Evolutionary conservation across 2,113 vertebrate species (phyloP).

Genomic region (Lasiurus borealis): DNA sequence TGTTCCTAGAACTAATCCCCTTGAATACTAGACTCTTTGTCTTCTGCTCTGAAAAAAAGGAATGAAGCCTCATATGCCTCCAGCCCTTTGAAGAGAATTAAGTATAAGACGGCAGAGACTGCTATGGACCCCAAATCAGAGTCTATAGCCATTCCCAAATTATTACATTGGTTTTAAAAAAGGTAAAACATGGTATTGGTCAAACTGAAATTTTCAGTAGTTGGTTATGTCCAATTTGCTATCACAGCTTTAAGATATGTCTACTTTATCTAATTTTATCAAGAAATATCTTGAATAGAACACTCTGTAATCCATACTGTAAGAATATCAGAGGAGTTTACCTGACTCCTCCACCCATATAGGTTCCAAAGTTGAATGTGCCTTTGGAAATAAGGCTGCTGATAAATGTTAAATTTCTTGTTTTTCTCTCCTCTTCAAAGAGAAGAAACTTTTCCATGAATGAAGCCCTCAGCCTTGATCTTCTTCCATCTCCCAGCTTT

Average conservation of each 20-base stretch:
- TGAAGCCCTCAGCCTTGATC: fast-evolving
- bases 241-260: neutral
- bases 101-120: neutral
- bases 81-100: neutral
- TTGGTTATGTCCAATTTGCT: neutral
- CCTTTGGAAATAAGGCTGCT: neutral
- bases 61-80: neutral
- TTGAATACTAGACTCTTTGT: neutral
- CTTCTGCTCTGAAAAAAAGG: neutral
- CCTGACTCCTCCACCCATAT: neutral
- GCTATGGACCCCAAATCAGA: neutral
- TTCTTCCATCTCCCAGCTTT: neutral
- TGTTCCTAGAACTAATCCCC: neutral
- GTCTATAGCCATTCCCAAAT: neutral
- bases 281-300: neutral
- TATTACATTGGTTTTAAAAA: neutral
- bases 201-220: neutral
- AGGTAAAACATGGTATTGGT: neutral
- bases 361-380: neutral
- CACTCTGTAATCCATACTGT: neutral
- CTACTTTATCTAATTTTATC: neutral
- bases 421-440: neutral
- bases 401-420: neutral
- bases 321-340: neutral
- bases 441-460: neutral